A percentile compares a stretch with the other conserved stretches of the same genome.
Evolutionary conservation across 2,797 vertebrate species (phyloP).

Genomic region (Propithecus perrieri): DNA sequence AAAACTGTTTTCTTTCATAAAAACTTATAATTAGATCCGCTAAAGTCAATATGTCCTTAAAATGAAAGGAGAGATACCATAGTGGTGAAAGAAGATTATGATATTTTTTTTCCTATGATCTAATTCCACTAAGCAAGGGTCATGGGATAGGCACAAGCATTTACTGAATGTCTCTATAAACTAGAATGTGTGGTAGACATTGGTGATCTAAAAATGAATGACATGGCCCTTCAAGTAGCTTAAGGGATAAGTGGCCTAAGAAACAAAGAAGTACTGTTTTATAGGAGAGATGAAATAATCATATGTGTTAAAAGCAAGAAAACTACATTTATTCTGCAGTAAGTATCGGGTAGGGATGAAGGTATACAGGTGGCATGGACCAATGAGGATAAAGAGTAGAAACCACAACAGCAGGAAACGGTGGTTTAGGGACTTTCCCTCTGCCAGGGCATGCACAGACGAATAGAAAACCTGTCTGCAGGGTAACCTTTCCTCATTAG

Average conservation of each 20-base stretch:
- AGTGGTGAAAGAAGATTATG: not conserved
- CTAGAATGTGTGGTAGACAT: not conserved
- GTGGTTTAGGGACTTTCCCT: no score
- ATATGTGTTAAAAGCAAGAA: not conserved
- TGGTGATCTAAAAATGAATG: not conserved
- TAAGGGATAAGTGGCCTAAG: not conserved
- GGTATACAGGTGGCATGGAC: no score
- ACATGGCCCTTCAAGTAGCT: not conserved
- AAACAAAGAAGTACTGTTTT: not conserved
- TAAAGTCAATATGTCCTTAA: not conserved
- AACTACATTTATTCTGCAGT: not conserved
- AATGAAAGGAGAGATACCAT: not conserved
- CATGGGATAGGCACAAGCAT: not conserved
- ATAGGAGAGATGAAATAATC: not conserved
- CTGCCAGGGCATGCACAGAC: no score
- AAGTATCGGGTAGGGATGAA: not conserved
- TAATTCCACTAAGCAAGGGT: not conserved
- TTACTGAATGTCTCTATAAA: not conserved
- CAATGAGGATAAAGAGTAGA: no score
- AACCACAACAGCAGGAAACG: no score
- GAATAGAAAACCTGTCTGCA: no score
- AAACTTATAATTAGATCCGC: not conserved
- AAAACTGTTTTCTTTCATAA: not conserved
- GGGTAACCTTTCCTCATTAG: no score
- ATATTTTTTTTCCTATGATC: not conserved